Evolutionary conservation across 2,888 invertebrate species (phyloP), one percentile per base, ranked within the genome.

Genomic region (Netelia melanura): DNA sequence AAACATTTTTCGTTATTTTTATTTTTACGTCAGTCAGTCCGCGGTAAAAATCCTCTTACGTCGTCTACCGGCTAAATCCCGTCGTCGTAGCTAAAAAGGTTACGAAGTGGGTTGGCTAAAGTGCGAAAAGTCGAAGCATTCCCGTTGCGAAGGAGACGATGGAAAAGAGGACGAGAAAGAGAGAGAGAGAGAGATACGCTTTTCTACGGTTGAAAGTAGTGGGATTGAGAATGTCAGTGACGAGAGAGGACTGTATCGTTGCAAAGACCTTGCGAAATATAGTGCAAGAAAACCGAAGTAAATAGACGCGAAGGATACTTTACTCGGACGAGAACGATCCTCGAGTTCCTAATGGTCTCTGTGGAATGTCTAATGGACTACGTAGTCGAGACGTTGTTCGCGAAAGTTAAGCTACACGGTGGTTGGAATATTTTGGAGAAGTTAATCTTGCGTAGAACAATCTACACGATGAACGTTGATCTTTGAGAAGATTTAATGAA

Each of bases 331-430:
- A n/a, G 9, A 61, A 56, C 44, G 80, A 43, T 62, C 14, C 23
- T 62, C 23, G 25, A 78, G 70, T 38, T 86, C 83, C 86, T 90
- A 90, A 90, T 90, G 89, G 90, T 89, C 89, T 86, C 88, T 90
- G 86, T 82, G 89, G 88, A 88, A 90, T 89, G 87, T 87, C 87
- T 90, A 90, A 91, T 91, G 90, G 90, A 86, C 86, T 87, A 84
- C 84, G 86, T 54, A 54, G 81, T 83, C 84, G 86, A 77, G 80
- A 78, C 79, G 76, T 85, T 78, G 76, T 75, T 83, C 85, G 3
- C 14, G 3, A 14, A 48, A 3, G 11, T 14, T 48, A 38, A 38
- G 38, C 8, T 6, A 38, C 6, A 38, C 3, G 38, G 38, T 38
- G 38, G 6, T 38, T 38, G 38, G 6, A 38, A 38, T 38, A 38